Evolutionary conservation across 2,113 vertebrate genomes (phyloP).

Genomic region (Thomomys bottae): DNA sequence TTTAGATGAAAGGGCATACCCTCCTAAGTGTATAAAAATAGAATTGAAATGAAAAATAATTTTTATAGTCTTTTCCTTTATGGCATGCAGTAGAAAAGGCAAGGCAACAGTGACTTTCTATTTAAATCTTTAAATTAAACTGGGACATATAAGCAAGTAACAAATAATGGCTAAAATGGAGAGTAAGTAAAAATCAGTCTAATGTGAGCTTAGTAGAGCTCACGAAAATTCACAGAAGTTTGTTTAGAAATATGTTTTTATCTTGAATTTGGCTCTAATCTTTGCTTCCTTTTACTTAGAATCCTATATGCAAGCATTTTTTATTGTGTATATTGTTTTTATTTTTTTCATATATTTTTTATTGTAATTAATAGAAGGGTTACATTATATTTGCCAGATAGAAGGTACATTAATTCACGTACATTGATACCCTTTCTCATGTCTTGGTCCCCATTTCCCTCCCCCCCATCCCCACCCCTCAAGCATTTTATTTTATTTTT

Average conservation of each 20-base stretch:
- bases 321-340: too few relatives aligned
- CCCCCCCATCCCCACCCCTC: too few relatives aligned
- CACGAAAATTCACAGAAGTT: background rate
- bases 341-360: too few relatives aligned
- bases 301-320: background rate
- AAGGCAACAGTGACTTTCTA: background rate
- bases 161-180: background rate
- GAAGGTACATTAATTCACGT: too few relatives aligned
- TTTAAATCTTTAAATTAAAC: background rate
- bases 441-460: too few relatives aligned
- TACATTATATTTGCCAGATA: too few relatives aligned
- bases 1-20: background rate
- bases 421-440: too few relatives aligned
- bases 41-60: background rate
- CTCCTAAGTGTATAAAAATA: background rate
- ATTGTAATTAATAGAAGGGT: too few relatives aligned
- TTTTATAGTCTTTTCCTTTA: background rate
- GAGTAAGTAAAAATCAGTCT: background rate
- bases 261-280: background rate
- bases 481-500: too few relatives aligned
- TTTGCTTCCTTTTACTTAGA: background rate
- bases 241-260: background rate
- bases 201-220: background rate
- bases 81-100: background rate
- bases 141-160: background rate